A percentile compares a stretch with the other conserved stretches of the same genome.
These are phyloP conservation scores for Apodemus agrarius DNA, from an alignment of 2,797 vertebrate species.

Conservation along the genomic window DNA sequence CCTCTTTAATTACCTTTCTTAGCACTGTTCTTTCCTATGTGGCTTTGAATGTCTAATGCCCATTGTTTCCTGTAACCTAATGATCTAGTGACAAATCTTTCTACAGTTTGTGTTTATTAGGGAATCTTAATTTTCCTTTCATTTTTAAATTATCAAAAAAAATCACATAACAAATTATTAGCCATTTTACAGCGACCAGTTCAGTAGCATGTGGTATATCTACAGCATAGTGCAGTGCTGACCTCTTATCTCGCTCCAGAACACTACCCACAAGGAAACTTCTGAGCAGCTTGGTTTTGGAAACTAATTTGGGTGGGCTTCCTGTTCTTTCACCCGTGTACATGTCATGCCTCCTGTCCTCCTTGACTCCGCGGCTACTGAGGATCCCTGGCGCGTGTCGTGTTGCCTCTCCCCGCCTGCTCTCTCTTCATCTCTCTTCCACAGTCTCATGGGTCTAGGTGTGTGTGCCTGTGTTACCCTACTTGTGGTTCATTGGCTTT, in stretches of 20 bases:
- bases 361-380: not conserved
- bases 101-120: slow-evolving; percentile 5
- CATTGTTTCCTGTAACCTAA: slow-evolving; percentile 20
- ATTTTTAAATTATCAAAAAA: not conserved
- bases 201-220: not conserved
- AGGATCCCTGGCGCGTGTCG: not conserved
- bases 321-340: not conserved
- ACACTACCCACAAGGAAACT: not conserved
- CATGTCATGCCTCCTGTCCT: not conserved
- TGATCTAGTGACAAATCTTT: not conserved
- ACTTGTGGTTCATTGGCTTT: not conserved
- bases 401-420: not conserved
- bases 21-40: not conserved
- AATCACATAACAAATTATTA: not conserved
- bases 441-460: not conserved
- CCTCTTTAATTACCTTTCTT: not conserved
- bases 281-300: not conserved
- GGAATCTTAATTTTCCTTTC: not conserved
- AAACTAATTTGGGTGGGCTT: not conserved
- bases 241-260: not conserved
- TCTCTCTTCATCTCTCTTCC: not conserved
- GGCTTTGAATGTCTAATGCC: not conserved
- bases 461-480: not conserved
- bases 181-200: not conserved
- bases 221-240: not conserved